Evolutionary conservation across 30 jellyfish, hydroid and myxozoan species (phyloP).

Genomic region (Aurelia coerulea): DNA sequence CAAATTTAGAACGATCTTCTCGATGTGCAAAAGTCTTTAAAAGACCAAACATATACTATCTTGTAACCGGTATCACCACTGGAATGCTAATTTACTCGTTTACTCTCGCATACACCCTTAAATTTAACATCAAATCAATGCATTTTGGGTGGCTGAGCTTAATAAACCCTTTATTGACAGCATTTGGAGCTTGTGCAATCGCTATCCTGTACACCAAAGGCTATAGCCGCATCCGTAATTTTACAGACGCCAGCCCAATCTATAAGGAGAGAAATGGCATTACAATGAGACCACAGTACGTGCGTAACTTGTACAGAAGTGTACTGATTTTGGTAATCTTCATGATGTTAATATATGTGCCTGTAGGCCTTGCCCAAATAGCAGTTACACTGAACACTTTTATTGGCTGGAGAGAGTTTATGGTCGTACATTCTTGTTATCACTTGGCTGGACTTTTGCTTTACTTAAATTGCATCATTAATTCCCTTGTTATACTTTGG

Average conservation of each 20-base stretch:
- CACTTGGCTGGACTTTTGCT: neutral
- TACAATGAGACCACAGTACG: slow-evolving; percentile 4
- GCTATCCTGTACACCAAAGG: slow-evolving; percentile 7
- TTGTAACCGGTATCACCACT: too few species aligned
- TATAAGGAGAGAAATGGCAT: neutral
- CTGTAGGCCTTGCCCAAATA: neutral
- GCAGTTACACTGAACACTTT: neutral
- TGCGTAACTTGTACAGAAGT: neutral
- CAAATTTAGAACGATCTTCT: too few species aligned
- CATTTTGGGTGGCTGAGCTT: too few species aligned
- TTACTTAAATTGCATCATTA: neutral
- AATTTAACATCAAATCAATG: too few species aligned
- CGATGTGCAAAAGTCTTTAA: neutral
- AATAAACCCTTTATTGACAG: neutral
- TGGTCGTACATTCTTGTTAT: too few species aligned
- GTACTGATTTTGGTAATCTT: neutral
- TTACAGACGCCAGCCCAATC: slow-evolving; percentile 11
- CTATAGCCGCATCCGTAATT: neutral
- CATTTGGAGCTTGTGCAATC: neutral
- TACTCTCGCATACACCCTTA: too few species aligned
- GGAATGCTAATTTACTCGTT: too few species aligned
- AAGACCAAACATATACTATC: neutral
- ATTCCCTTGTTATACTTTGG: neutral
- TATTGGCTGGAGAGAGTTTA: neutral
- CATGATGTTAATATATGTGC: neutral